Percentiles rank a stretch among this genome's conserved stretches.
phyloP scores from a whole-genome alignment of 2,797 vertebrate genomes.

The Tarsius wallacei region DNA sequence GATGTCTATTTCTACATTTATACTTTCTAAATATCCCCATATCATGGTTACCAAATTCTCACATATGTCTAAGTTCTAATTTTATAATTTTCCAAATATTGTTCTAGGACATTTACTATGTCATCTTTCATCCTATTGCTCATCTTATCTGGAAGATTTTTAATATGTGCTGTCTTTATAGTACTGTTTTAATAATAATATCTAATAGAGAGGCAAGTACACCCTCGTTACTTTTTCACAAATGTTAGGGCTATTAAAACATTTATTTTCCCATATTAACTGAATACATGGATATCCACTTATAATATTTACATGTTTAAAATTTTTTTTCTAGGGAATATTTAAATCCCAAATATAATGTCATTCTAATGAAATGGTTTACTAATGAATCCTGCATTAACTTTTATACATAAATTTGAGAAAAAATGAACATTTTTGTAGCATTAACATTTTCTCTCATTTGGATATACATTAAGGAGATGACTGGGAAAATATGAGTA shows the following conservation, averaged over 20 bases:
- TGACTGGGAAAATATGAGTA: background rate
- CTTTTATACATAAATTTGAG: background rate
- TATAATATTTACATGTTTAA: background rate
- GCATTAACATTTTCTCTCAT: background rate
- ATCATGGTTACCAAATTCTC: background rate
- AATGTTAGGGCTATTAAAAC: background rate
- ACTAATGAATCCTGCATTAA: background rate
- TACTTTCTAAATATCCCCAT: background rate
- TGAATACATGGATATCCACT: background rate
- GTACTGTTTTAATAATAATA: conserved; percentile 1
- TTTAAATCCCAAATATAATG: background rate
- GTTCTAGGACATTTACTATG: background rate
- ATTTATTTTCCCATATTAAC: background rate
- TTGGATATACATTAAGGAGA: background rate
- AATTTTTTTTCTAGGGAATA: background rate
- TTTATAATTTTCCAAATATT: background rate
- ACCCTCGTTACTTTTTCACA: background rate
- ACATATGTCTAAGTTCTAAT: background rate
- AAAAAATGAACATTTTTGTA: background rate
- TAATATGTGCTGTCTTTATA: background rate
- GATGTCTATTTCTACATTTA: background rate
- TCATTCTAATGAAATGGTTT: background rate
- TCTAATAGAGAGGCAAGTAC: background rate
- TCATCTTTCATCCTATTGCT: background rate
- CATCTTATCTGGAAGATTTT: background rate